A percentile compares a stretch with the other conserved stretches of the same genome.
These are phyloP conservation scores for Callopanchax toddi DNA, from an alignment of 2,113 vertebrate species.

Conservation along the genomic window DNA sequence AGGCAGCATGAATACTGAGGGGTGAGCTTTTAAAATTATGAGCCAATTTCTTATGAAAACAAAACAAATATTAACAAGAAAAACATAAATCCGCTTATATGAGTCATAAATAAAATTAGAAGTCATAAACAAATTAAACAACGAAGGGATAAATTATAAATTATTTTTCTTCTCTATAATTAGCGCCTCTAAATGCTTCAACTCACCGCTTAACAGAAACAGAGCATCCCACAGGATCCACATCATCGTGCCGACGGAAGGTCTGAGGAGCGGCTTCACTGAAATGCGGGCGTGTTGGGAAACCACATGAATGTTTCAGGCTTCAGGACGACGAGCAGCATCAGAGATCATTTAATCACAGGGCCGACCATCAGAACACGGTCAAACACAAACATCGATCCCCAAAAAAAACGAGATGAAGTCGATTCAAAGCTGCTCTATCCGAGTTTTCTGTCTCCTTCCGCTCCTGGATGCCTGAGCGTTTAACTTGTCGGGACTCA, in stretches of 20 bases:
- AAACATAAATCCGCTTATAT: too few relatives aligned
- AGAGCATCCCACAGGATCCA: conserved; percentile 79
- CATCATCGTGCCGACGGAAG: conserved; percentile 67
- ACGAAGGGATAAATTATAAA: neutral
- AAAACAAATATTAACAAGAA: too few relatives aligned
- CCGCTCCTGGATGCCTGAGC: conserved; percentile 21
- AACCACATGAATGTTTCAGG: conserved; percentile 37
- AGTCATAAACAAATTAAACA: neutral
- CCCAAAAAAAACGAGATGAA: neutral
- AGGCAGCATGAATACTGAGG: too few relatives aligned
- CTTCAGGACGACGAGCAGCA: conserved; percentile 16
- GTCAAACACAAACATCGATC: conserved; percentile 20
- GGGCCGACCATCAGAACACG: conserved; percentile 5
- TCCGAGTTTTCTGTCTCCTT: neutral
- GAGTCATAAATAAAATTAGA: neutral
- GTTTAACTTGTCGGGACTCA: conserved; percentile 50
- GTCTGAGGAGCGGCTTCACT: conserved; percentile 23
- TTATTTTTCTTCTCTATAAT: too few relatives aligned
- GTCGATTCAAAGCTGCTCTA: neutral
- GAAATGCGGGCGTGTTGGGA: conserved; percentile 33
- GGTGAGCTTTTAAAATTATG: too few relatives aligned
- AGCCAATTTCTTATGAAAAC: neutral
- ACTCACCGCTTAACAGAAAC: conserved; percentile 80
- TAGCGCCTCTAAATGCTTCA: neutral
- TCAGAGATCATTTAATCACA: conserved; percentile 20